Evolutionary conservation across 2,797 vertebrate species (phyloP), one percentile per base, ranked within the genome.

Genomic region (Momotus momota): DNA sequence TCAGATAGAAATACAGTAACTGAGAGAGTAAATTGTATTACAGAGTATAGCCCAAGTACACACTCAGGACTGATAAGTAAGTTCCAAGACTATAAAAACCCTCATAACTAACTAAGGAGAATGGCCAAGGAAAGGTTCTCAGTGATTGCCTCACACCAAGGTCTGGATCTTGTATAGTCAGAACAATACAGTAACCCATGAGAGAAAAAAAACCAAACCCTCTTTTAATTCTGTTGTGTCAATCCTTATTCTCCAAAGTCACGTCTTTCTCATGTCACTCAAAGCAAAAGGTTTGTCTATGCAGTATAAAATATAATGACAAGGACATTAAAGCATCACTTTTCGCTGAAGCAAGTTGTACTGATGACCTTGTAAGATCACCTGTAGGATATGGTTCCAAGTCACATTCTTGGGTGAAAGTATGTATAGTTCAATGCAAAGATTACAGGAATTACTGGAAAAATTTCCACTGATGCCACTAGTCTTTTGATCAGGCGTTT

Each of bases 1-100:
- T 94, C 92, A 71, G 85, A 93, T 10, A 95, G 87, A 97, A 97
- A 95, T 81, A 94, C 14, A 96, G 91, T 94, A 90, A 89, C 81
- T 14, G 78, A 92, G 85, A 93, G 58, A 86, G 73, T 54, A 95
- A 97, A 97, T 88, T 88, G 57, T 79, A 75, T 97, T 97, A 95
- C 29, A 77, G 85, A 57, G 35, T 35, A 75, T 64, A 94, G 94
- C 85, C 75, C 79, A 93, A 95, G 88, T 74, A 82, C 91, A 90
- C 85, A 58, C 81, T 88, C 83, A 94, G 91, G 81, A 94, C 85
- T 86, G 85, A 49, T 94, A 97, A 91, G 61, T 41, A 91, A 94
- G 85, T 95, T 90, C 79, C 73, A 88, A 92, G 70, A 83, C 69
- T 64, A 55, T 85, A 96, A 88, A 94, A 86, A 6, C 54, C 43